Conservation (phyloP, 2,888 invertebrate genomes). For the Latheticus oryzae region DNA sequence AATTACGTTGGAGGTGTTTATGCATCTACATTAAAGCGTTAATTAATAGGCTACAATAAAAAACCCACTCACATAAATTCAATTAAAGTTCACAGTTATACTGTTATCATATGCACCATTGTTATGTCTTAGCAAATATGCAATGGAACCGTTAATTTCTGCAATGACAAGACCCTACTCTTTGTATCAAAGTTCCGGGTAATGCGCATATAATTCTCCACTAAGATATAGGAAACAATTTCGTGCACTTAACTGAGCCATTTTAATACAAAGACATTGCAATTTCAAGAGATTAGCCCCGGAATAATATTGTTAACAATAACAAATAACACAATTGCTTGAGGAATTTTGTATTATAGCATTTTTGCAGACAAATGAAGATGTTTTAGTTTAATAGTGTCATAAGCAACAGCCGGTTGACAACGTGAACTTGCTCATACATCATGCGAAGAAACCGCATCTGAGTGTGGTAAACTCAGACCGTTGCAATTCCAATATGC, state of each 20-base stretch:
- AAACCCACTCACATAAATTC: constrained; percentile 14
- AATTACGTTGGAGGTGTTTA: constrained; percentile 17
- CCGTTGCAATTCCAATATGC: constrained; percentile 27
- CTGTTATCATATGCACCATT: constrained; percentile 4
- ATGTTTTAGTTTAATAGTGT: constrained; percentile 10
- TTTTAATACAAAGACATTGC: constrained; percentile 13
- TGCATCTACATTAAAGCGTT: constrained; percentile 10
- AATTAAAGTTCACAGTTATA: constrained; percentile 8
- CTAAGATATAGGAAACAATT: constrained; percentile 20
- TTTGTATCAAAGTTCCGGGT: constrained; percentile 11
- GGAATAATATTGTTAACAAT: constrained; percentile 17
- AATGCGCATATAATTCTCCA: constrained; percentile 24
- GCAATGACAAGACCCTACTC: constrained; percentile 18
- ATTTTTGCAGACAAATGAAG: neutral
- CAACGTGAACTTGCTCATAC: constrained; percentile 28
- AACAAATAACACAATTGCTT: constrained; percentile 9
- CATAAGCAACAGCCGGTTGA: constrained; percentile 28
- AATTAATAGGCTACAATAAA: constrained; percentile 20
- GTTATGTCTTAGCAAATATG: constrained; percentile 5
- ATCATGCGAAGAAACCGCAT: constrained; percentile 34
- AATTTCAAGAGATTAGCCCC: constrained; percentile 8
- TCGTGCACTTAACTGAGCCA: constrained; percentile 14
- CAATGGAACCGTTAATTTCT: constrained; percentile 16
- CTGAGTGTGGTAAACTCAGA: constrained; percentile 10
- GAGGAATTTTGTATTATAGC: neutral